Percentiles rank a stretch among this genome's conserved stretches.
Conservation (phyloP, 2,888 invertebrate species). For the Horisme vitalbata region DNA sequence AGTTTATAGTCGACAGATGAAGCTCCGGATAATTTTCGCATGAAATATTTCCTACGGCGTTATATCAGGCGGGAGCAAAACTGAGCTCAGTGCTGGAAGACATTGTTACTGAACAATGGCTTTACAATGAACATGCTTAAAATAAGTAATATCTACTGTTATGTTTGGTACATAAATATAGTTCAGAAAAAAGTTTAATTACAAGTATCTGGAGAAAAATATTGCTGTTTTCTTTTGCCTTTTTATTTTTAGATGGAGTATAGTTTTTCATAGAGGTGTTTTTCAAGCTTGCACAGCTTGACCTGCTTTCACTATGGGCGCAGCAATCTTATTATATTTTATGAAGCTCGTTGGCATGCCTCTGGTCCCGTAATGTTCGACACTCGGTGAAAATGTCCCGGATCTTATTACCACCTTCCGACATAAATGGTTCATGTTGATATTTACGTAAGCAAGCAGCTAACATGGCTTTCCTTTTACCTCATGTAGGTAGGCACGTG, state of each 20-base stretch:
- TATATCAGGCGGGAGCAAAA: slow-evolving; percentile 26
- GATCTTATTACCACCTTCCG: slow-evolving; percentile 62
- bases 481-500: slow-evolving; percentile 4
- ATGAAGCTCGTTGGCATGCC: slow-evolving; percentile 65
- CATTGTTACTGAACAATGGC: slow-evolving; percentile 29
- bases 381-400: slow-evolving; percentile 57
- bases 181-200: too few relatives aligned
- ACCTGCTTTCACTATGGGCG: slow-evolving; percentile 58
- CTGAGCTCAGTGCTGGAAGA: slow-evolving; percentile 25
- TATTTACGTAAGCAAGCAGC: slow-evolving; percentile 42
- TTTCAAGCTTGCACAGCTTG: slow-evolving; percentile 36
- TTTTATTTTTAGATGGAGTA: slow-evolving; percentile 8
- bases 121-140: slow-evolving; percentile 8
- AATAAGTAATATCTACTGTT: too few relatives aligned
- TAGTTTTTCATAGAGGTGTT: slow-evolving; percentile 12
- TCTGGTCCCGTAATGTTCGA: slow-evolving; percentile 61
- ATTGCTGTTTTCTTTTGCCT: slow-evolving; percentile 4
- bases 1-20: slow-evolving; percentile 50
- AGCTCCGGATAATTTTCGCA: slow-evolving; percentile 47
- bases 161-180: too few relatives aligned
- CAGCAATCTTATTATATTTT: slow-evolving; percentile 77
- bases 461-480: slow-evolving; percentile 20
- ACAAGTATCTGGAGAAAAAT: neutral
- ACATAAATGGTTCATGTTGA: slow-evolving; percentile 51
- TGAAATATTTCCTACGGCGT: slow-evolving; percentile 42